Evolutionary conservation across 2,797 vertebrate genomes (phyloP), one percentile per base, ranked within the genome.

Genomic region (Pangasius larnaudii): DNA sequence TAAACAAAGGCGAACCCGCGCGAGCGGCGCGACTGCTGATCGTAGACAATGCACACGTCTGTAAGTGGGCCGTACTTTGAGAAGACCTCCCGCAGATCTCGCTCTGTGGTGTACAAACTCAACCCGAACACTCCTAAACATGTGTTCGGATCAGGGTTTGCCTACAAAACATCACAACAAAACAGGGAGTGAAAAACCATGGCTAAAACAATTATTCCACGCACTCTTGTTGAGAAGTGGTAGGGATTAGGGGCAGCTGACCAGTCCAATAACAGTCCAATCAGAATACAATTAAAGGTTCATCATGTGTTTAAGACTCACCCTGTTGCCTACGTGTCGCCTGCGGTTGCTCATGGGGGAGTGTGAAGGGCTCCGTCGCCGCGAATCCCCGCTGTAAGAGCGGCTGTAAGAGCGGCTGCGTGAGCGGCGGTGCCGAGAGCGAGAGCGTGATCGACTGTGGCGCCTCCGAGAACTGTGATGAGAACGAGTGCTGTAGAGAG

Each of bases 1-100:
- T 99, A 99, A 65, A 99, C 97, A 84, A 99, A 99, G 0, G 98
- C 97, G 88, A 99, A 99, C 59, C 98, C 98, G 80, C 98, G 96
- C 75, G 98, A 99, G 74, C 98, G 98, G 24, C 97, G 96, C 0
- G 98, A 99, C 91, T 99, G 98, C 93, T 99, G 98, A 92, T 99
- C 97, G 27, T 98, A 98, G 49, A 99, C 98, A 3, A 99, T 99
- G 89, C 94, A 96, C 85, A 99, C 97, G 22, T 98, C 98, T 0
- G 97, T 95, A 88, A 99, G 96, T 16, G 97, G 98, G 51, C 97
- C 98, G 5, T 99, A 98, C 91, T 98, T 98, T 59, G 98, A 99
- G 93, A 99, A 99, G 4, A 99, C 98, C 71, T 99, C 98, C 90
- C 96, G 96, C 89, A 99, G 95, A 90, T 99, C 98, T 89, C 98